Evolutionary conservation across 2,113 vertebrate genomes (phyloP).

Genomic region (Cyanoramphus novaezelandiae): DNA sequence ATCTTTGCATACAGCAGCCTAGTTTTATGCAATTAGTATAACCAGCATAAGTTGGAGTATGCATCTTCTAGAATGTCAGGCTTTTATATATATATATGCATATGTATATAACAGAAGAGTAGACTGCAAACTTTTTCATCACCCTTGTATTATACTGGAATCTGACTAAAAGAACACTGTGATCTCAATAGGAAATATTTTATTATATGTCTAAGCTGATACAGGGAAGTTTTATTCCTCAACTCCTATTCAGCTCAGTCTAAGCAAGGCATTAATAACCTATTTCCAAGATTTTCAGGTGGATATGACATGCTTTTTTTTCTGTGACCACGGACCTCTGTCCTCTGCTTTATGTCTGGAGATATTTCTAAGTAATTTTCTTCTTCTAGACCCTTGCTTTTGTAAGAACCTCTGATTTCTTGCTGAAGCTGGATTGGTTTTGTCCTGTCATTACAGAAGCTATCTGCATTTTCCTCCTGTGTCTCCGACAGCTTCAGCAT

Average conservation of each 20-base stretch:
- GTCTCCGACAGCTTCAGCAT: not conserved
- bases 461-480: not conserved
- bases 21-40: not conserved
- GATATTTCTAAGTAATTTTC: not conserved
- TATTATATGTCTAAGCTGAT: not conserved
- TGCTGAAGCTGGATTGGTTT: not conserved
- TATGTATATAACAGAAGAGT: not conserved
- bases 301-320: not conserved
- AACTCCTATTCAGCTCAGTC: not conserved
- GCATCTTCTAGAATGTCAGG: not conserved
- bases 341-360: not conserved
- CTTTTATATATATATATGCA: not conserved
- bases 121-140: not conserved
- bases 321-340: not conserved
- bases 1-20: not conserved
- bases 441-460: not conserved
- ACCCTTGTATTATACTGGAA: not conserved
- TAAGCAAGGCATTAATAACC: not conserved
- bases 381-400: not conserved
- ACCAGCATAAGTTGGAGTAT: not conserved
- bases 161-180: not conserved
- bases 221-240: not conserved
- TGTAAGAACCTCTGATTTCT: not conserved
- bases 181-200: not conserved
- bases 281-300: not conserved